Evolutionary conservation across 2,888 invertebrate species (phyloP).

Genomic region (Slavum lentiscoides): DNA sequence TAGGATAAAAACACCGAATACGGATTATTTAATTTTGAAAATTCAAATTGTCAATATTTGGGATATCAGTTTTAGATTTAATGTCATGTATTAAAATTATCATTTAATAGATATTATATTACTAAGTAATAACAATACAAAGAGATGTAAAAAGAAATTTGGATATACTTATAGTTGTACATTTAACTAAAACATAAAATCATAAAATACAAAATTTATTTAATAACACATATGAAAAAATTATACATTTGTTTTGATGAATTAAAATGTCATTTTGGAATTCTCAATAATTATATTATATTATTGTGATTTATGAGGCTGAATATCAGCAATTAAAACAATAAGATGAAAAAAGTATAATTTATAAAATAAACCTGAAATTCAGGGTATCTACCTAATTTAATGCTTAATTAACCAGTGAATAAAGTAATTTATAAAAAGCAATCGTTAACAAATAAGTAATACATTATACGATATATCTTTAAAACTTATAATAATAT

Average conservation of each 20-base stretch:
- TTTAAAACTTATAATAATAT: slow-evolving; percentile 10
- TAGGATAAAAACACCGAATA: too few relatives aligned
- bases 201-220: slow-evolving; percentile 37
- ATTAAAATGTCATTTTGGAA: neutral
- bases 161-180: too few relatives aligned
- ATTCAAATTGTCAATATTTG: too few relatives aligned
- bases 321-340: neutral
- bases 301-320: neutral
- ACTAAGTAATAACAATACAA: too few relatives aligned
- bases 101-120: too few relatives aligned
- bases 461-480: neutral
- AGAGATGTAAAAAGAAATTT: too few relatives aligned
- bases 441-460: neutral
- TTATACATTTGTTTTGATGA: slow-evolving; percentile 24
- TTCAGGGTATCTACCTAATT: neutral
- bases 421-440: slow-evolving; percentile 18
- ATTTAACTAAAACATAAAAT: neutral
- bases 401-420: slow-evolving; percentile 32
- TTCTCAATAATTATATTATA: slow-evolving; percentile 13
- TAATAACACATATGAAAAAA: neutral
- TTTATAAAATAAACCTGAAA: slow-evolving; percentile 28
- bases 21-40: too few relatives aligned
- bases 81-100: too few relatives aligned
- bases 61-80: too few relatives aligned
- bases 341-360: slow-evolving; percentile 4